Evolutionary conservation across 2,113 vertebrate species (phyloP), one percentile per base, ranked within the genome.

Genomic region (Anhinga rufa): DNA sequence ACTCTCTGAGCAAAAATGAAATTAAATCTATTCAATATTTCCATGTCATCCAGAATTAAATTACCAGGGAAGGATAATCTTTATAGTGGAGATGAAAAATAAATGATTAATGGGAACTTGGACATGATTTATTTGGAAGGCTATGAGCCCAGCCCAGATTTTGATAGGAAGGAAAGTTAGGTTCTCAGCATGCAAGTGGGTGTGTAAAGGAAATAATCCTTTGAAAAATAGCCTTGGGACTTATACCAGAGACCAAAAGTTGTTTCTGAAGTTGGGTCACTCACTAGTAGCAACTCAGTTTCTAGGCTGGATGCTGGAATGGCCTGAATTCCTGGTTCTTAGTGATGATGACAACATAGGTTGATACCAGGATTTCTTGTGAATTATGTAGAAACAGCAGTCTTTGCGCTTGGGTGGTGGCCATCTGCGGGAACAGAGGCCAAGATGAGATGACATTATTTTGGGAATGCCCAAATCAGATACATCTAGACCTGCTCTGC

Each of bases 161-260:
- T 95, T 94, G 89, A 91, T 86, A 94, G 69, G 83, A 91, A 83
- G 60, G 68, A 83, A 95, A 55, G 54, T 93, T 52, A 86, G 34
- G 29, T 84, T 92, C 92, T 94, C 76, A 94, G 81, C 72, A 77
- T 92, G 77, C 24, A 74, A 92, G 32, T 71, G 84, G 92, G 69
- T 95, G 84, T 92, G 51, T 86, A 78, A 82, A 70, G 81, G 81
- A 96, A 91, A 87, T 70, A 81, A 61, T 66, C 64, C 64, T 94
- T 84, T 2, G 8, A 89, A 95, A 95, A 89, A 66, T 34, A 96
- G 80, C 89, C 28, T 32, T 82, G 64, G 26, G 25, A 82, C 51
- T 74, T 94, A 66, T 1, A 71, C 36, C 36, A 72, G 42, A 88
- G 71, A 77, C 54, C 31, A 74, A 28, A 85, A 94, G 25, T 82